Evolutionary conservation across 1,140 invertebrate species (phyloP), one percentile per base, ranked within the genome.

Genomic region (Tetramorium parvispinum): DNA sequence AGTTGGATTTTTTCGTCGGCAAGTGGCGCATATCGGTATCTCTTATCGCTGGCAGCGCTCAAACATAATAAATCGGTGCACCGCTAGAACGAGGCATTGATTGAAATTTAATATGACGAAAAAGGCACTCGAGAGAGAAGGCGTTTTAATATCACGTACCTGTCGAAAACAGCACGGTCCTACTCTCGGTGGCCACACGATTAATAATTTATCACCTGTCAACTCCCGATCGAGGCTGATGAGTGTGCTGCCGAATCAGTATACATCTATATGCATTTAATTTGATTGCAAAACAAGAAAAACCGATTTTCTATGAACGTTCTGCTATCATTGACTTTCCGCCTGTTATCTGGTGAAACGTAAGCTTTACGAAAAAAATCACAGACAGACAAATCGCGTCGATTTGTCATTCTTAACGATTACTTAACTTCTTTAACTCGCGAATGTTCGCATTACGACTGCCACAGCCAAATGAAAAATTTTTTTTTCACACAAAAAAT

Each of bases 141-240:
- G 77, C 78, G 71, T 91, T 91, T 91, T 87, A 89, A 91, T 91
- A 90, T 91, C 85, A 82, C 75, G 82, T 55, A 89, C 86, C 87
- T 91, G 90, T 91, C 90, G 87, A 88, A 87, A 91, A 87, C 90
- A 91, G 68, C 46, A 53, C 81, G 68, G 37, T 71, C 49, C 76
- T 65, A 53, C 85, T 79, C 88, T 63, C 32, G 71, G 73, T 78
- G 59, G 68, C 57, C 81, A 86, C 40, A 63, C 85, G 86, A 91
- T 91, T 91, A 91, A 91, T 91, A 90, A 91, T 91, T 91, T 91
- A 91, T 91, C 78, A 82, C 88, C 87, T 90, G 76, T 86, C 89
- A 40, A 46, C 76, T 46, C 32, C 27, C 49, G 53, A 75, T 55
- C 81, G n/a, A 53, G 49, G 53, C 16, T 82, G 86, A 77, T 89